Evolutionary conservation across 1,140 invertebrate genomes (phyloP).

Genomic region (Heliconius himera): DNA sequence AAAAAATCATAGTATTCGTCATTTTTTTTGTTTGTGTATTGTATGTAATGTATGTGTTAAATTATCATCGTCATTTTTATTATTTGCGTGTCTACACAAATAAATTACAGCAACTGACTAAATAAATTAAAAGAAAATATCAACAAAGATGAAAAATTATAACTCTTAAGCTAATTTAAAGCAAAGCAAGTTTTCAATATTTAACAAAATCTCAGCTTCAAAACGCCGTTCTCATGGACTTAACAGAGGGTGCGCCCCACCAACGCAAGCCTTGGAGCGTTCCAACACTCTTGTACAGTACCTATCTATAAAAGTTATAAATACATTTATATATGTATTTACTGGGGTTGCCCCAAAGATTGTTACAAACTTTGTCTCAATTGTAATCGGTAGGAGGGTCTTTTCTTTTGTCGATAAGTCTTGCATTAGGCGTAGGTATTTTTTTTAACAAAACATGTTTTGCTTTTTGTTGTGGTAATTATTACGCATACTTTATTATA

Average conservation of each 20-base stretch:
- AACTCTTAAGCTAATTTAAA: no score
- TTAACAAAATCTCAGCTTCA: no score
- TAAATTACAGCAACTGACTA: no score
- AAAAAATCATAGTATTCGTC: no score
- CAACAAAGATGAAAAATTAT: no score
- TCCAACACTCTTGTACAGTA: background rate
- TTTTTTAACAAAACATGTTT: background rate
- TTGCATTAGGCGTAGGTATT: background rate
- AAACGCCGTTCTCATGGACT: background rate
- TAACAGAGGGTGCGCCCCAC: background rate
- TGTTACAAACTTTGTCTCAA: background rate
- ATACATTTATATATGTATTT: background rate
- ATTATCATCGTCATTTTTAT: no score
- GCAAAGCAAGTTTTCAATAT: no score
- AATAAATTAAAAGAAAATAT: no score
- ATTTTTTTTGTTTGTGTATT: no score
- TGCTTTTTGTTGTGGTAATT: background rate
- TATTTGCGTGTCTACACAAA: no score
- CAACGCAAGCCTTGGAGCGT: background rate
- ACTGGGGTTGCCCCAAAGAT: background rate
- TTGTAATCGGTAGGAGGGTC: background rate
- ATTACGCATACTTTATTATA: background rate
- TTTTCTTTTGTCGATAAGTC: background rate
- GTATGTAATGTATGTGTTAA: no score
- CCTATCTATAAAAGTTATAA: conserved; percentile 2